phyloP scores from a whole-genome alignment of 2,113 vertebrate species.

The Tetrax tetrax region DNA sequence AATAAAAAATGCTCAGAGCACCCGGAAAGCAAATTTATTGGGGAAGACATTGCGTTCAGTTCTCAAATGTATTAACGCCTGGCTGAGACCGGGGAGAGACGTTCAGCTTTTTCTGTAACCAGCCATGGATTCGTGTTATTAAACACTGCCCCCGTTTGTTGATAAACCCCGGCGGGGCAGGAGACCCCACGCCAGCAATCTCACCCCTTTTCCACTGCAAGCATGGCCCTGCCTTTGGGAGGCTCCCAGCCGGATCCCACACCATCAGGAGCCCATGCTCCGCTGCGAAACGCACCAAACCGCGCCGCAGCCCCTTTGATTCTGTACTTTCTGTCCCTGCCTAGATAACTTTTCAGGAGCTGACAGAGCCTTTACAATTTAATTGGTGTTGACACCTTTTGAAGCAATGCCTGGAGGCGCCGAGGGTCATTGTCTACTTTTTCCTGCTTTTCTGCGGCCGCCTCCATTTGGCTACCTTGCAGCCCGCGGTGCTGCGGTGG shows the following conservation, averaged over 20 bases:
- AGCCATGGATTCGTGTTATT: background rate
- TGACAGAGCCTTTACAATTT: constrained; percentile 81
- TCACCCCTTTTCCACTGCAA: background rate
- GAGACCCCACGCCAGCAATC: background rate
- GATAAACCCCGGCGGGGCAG: background rate
- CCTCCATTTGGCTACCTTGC: constrained; percentile 73
- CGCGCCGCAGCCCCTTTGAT: constrained; percentile 67
- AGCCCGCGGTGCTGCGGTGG: constrained; percentile 75
- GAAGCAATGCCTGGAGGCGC: constrained; percentile 79
- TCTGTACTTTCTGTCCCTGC: constrained; percentile 74
- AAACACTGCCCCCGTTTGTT: background rate
- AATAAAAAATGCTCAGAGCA: background rate
- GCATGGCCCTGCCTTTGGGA: constrained; percentile 29
- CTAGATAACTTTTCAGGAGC: constrained; percentile 78
- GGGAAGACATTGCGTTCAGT: background rate
- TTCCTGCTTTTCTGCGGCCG: constrained; percentile 69
- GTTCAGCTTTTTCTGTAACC: background rate
- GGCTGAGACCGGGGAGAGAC: background rate
- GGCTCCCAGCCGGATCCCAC: constrained; percentile 56
- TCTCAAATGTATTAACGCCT: background rate
- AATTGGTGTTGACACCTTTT: constrained; percentile 84
- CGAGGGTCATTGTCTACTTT: constrained; percentile 77
- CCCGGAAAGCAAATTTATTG: background rate
- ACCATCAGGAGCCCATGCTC: constrained; percentile 21
- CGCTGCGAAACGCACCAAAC: constrained; percentile 56